Base-by-base conservation (phyloP, 2,888 invertebrate genomes). In the Luffia ferchaultella region DNA sequence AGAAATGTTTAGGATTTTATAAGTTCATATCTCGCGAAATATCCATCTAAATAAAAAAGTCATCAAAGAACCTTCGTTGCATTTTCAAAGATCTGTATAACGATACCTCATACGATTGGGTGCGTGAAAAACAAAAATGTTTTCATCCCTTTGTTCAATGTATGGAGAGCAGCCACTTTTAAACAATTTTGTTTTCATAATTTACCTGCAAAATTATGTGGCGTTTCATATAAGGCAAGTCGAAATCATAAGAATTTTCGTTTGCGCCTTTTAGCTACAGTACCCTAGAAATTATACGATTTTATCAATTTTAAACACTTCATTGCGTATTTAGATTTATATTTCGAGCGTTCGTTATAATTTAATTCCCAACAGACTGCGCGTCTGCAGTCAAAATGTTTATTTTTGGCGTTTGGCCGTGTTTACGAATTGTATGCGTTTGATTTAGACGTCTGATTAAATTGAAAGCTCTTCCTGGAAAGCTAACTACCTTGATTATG, bases 351-450 rank as follows among this genome's bases (percentile, higher is more conserved):
- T 7, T 30, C 12, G 3, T 30, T 7, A 30, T 30, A 30, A 7
- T 12, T 30, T 12, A 30, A 30, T 30, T 12, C 12, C 17, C 20
- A 16, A 43, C 65, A 75, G 73, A 73, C 73, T 57, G 71, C 73
- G 62, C 64, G 73, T 69, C 73, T 68, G 65, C 63, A 54, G 18
- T 46, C 16, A 48, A 49, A 49, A 9, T 42, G 43, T 49, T 43
- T 43, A 43, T 46, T 43, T 49, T 49, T 17, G 18, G 43, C 16
- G 42, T 20, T 40, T 16, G 17, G 42, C 16, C 42, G 12, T 49
- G 49, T 49, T 49, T 49, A 49, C 43, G 42, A 43, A 40, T 19
- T 18, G n/a, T 18, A 2, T 42, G n/a, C 12, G 42, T 49, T 49
- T 49, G 49, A 49, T 49, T 43, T 20, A 49, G 18, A 30, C 30